A percentile compares a stretch with the other conserved stretches of the same genome.
Evolutionary conservation across 2,113 vertebrate genomes (phyloP).

Genomic region (Gallinago paraguaiae): DNA sequence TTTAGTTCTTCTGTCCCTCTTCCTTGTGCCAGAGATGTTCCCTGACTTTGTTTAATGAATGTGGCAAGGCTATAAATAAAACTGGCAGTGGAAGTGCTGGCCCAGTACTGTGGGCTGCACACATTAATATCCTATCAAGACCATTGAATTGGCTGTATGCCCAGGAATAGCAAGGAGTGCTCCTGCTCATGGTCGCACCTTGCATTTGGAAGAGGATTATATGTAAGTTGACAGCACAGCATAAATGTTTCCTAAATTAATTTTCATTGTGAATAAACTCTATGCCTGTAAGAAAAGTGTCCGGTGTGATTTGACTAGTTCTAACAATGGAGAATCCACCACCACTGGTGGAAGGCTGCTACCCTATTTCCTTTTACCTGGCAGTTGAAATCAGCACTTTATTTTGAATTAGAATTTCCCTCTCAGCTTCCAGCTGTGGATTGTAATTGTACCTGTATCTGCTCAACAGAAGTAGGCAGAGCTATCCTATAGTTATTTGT

Average conservation of each 20-base stretch:
- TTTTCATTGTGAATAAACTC: background rate
- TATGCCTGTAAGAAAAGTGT: background rate
- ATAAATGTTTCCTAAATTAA: background rate
- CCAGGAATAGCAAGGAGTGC: background rate
- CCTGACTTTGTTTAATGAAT: background rate
- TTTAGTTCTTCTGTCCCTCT: background rate
- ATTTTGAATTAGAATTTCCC: background rate
- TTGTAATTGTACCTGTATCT: background rate
- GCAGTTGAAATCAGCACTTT: background rate
- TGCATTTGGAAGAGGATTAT: background rate
- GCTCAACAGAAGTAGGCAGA: background rate
- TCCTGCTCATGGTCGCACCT: background rate
- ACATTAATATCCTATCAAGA: constrained; percentile 22
- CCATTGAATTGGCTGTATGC: constrained; percentile 6
- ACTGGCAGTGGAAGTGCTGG: background rate
- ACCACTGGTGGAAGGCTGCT: background rate
- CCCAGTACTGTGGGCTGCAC: background rate
- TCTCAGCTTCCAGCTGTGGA: background rate
- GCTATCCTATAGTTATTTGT: background rate
- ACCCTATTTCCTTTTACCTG: background rate
- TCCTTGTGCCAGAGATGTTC: background rate
- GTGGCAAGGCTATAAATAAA: constrained; percentile 39
- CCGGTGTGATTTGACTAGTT: background rate
- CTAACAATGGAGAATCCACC: background rate
- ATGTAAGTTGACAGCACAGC: constrained; percentile 4